phyloP scores from a whole-genome alignment of 2,888 invertebrate genomes.

The Graphium colonna region DNA sequence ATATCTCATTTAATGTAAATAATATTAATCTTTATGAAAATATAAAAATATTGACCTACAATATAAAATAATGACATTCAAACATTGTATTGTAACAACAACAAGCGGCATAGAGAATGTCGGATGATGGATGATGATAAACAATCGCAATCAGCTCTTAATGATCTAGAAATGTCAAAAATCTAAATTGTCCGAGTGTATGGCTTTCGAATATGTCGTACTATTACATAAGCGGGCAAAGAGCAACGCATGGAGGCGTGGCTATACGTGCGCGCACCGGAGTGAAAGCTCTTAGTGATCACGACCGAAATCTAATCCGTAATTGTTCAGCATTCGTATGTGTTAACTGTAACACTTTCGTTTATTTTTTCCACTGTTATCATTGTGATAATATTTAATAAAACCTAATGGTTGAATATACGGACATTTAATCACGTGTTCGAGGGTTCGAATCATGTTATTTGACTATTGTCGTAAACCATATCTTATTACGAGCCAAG shows the following conservation, averaged over 20 bases:
- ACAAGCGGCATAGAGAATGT: slow-evolving; percentile 15
- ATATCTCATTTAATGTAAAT: too few species aligned
- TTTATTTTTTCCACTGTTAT: neutral
- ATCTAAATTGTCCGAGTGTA: slow-evolving; percentile 22
- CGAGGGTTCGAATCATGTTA: too few species aligned
- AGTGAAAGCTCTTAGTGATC: slow-evolving; percentile 65
- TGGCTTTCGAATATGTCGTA: slow-evolving; percentile 26
- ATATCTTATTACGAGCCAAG: too few species aligned
- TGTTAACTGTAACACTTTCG: neutral
- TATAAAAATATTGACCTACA: neutral
- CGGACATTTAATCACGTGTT: too few species aligned
- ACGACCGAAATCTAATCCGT: slow-evolving; percentile 49
- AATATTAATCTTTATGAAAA: neutral
- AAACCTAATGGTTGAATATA: too few species aligned
- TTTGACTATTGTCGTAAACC: too few species aligned
- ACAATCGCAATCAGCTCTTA: slow-evolving; percentile 19
- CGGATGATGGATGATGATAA: slow-evolving; percentile 19
- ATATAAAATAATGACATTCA: neutral
- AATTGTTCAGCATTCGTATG: slow-evolving; percentile 37
- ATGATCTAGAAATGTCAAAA: slow-evolving; percentile 25
- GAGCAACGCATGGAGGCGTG: slow-evolving; percentile 17
- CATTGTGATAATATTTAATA: too few species aligned
- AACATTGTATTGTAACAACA: slow-evolving; percentile 7
- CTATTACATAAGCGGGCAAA: slow-evolving; percentile 17
- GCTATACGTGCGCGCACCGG: slow-evolving; percentile 42